Evolutionary conservation across 2,113 vertebrate genomes (phyloP).

Genomic region (Lepus americanus): DNA sequence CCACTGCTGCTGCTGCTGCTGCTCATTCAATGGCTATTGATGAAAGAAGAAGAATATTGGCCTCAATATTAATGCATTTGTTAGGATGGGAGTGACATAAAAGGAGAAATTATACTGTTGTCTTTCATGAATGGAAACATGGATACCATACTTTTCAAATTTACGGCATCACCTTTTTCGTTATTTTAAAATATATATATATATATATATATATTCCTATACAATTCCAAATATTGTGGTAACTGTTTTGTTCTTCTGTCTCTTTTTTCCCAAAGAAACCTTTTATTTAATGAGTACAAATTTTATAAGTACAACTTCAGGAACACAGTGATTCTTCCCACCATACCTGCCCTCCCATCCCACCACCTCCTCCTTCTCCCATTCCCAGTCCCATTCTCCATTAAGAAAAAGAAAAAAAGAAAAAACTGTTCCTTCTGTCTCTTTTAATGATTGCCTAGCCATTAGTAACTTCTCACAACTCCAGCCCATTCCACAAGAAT

Average conservation of each 20-base stretch:
- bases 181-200: neutral
- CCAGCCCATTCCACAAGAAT: neutral
- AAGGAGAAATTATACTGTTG: neutral
- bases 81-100: neutral
- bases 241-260: neutral
- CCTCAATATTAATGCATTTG: neutral
- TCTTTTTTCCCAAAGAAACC: no score
- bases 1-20: neutral
- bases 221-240: neutral
- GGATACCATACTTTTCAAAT: neutral
- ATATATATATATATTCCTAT: neutral
- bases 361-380: no score
- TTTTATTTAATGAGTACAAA: no score
- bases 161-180: neutral
- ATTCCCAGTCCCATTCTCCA: no score
- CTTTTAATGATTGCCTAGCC: neutral
- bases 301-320: no score
- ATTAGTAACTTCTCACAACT: neutral
- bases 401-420: no score
- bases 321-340: no score
- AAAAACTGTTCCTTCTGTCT: neutral
- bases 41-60: neutral
- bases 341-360: no score
- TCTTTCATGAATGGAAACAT: neutral
- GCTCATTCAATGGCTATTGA: neutral